Conservation (phyloP, 2,113 vertebrate genomes). For the Chascanopsetta lugubris region DNA sequence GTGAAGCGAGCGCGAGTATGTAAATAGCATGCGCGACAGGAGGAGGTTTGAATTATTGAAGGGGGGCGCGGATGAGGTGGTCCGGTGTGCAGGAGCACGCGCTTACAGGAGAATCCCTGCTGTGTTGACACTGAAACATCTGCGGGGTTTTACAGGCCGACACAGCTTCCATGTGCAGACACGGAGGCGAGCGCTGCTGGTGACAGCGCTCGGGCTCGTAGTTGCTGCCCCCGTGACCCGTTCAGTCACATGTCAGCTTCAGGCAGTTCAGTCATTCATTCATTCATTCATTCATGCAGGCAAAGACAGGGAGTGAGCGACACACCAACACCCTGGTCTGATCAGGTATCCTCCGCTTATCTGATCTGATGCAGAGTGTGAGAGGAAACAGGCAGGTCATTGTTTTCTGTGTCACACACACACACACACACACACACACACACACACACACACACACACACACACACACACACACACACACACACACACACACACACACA, state of each 20-base stretch:
- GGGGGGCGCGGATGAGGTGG: background rate
- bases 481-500: conserved; percentile 15
- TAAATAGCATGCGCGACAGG: background rate
- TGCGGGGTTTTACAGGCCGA: background rate
- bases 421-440: conserved; percentile 2
- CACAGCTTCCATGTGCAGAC: conserved; percentile 11
- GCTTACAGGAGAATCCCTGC: background rate
- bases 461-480: conserved; percentile 16
- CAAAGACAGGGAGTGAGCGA: conserved; percentile 2
- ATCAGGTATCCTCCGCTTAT: conserved; percentile 47
- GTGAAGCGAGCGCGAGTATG: background rate
- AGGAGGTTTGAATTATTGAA: background rate
- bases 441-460: conserved; percentile 19
- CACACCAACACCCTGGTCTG: background rate
- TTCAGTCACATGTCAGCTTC: conserved; percentile 16
- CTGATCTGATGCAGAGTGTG: conserved; percentile 32
- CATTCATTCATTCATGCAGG: conserved; percentile 26
- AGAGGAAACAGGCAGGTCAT: conserved; percentile 37
- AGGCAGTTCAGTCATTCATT: too few relatives aligned
- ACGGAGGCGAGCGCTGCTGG: conserved; percentile 13
- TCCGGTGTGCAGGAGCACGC: background rate
- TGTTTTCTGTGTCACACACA: conserved; percentile 26
- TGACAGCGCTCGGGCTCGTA: conserved; percentile 1
- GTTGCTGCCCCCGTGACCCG: conserved; percentile 32
- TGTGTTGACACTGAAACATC: background rate